Conservation (phyloP, 1,140 invertebrate genomes). For the Orussus abietinus region DNA sequence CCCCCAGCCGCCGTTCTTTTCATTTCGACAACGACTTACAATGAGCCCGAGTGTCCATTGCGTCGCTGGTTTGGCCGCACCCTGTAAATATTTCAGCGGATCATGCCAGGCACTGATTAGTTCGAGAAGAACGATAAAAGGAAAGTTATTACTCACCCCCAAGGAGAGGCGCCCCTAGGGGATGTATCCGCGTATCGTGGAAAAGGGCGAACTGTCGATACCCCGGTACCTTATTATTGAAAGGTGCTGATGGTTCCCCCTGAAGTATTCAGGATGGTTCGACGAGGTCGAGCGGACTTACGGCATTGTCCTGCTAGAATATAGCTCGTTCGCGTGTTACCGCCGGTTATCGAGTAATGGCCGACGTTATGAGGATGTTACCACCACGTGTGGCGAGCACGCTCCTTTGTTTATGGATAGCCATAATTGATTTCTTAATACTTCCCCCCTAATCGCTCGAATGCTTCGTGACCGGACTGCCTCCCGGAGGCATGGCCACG, state of each 20-base stretch:
- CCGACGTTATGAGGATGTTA: slow-evolving; percentile 4
- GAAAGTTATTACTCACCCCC: slow-evolving; percentile 50
- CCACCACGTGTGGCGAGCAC: slow-evolving; percentile 1
- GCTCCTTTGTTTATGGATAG: slow-evolving; percentile 26
- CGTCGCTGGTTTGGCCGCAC: slow-evolving; percentile 12
- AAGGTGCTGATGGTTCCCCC: slow-evolving; percentile 42
- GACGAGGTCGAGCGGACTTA: slow-evolving; percentile 2
- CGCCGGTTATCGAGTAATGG: slow-evolving; percentile 10
- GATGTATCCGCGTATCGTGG: slow-evolving; percentile 3
- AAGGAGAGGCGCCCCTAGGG: slow-evolving; percentile 10
- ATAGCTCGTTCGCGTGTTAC: slow-evolving; percentile 12
- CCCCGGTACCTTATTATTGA: slow-evolving; percentile 34
- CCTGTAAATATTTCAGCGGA: slow-evolving; percentile 4
- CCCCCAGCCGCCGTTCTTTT: too few relatives aligned
- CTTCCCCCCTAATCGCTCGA: background rate
- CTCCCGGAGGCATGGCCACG: too few relatives aligned
- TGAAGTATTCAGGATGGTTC: slow-evolving; percentile 42
- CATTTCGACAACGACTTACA: too few relatives aligned
- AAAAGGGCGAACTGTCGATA: slow-evolving; percentile 26
- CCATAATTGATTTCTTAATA: slow-evolving; percentile 29
- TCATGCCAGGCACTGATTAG: slow-evolving; percentile 37
- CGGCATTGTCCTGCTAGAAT: background rate
- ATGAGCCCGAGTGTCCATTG: slow-evolving; percentile 1
- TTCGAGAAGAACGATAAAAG: slow-evolving; percentile 45
- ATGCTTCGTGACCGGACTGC: too few relatives aligned